Conservation (phyloP, 2,888 invertebrate genomes). For the Baccha elongata region DNA sequence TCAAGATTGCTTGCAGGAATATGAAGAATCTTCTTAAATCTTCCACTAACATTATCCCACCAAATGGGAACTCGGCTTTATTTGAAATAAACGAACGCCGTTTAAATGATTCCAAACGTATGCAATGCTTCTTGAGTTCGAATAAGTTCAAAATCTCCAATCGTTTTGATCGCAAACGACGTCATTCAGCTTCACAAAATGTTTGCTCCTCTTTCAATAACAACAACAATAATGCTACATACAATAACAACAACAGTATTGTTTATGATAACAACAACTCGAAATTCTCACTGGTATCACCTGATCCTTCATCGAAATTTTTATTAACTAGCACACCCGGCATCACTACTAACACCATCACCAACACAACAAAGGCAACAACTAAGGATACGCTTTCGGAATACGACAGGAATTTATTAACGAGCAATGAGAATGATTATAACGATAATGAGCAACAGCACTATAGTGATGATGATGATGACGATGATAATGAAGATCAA, state of each 20-base stretch:
- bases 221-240: conserved; percentile 64
- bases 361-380: conserved; percentile 51
- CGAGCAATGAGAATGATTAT: conserved; percentile 33
- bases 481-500: conserved; percentile 34
- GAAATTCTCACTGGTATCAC: conserved; percentile 52
- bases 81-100: conserved; percentile 66
- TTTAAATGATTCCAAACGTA: conserved; percentile 69
- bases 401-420: conserved; percentile 55
- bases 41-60: conserved; percentile 7
- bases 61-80: conserved; percentile 35
- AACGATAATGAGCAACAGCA: conserved; percentile 40
- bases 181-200: conserved; percentile 83
- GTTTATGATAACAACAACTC: conserved; percentile 75
- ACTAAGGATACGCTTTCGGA: conserved; percentile 57
- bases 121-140: conserved; percentile 74
- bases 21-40: conserved; percentile 68
- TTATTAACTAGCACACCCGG: conserved; percentile 9
- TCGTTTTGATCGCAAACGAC: conserved; percentile 84
- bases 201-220: conserved; percentile 63
- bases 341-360: conserved; percentile 17
- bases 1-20: conserved; percentile 56
- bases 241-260: conserved; percentile 74
- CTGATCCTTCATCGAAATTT: conserved; percentile 22
- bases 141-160: conserved; percentile 74
- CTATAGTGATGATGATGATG: conserved; percentile 33